Conservation (phyloP, 2,113 vertebrate species). For the Nicator chloris region DNA sequence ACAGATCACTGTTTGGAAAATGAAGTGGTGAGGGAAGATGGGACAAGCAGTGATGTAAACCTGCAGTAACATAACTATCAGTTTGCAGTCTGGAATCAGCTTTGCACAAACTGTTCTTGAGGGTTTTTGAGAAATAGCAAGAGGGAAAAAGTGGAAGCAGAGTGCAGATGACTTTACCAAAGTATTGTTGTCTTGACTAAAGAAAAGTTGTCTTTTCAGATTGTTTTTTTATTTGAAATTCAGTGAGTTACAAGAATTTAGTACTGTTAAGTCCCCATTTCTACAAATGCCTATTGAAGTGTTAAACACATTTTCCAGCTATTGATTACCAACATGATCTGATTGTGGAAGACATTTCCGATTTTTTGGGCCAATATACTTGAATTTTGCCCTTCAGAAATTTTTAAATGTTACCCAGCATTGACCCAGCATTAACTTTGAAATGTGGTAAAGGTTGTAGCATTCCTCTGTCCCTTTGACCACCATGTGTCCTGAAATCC, state of each 20-base stretch:
- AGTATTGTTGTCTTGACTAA: neutral
- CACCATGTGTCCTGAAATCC: neutral
- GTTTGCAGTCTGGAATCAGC: neutral
- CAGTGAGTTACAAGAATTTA: neutral
- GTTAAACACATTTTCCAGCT: neutral
- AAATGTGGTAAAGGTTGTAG: neutral
- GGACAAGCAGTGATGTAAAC: neutral
- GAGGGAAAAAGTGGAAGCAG: neutral
- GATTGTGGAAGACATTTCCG: neutral
- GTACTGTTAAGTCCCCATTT: neutral
- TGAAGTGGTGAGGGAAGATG: neutral
- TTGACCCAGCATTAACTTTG: neutral
- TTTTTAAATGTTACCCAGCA: neutral
- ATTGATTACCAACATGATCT: neutral
- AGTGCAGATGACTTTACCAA: neutral
- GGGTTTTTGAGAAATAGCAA: neutral
- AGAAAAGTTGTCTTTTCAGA: neutral
- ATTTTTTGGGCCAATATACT: neutral
- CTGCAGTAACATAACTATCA: neutral
- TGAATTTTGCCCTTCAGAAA: neutral
- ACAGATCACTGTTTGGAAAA: constrained; percentile 3
- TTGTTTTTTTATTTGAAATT: neutral
- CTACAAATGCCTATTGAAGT: neutral
- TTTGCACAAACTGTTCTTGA: neutral
- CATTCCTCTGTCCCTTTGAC: neutral